A percentile compares a stretch with the other conserved stretches of the same genome.
Evolutionary conservation across 2,113 vertebrate genomes (phyloP).

Genomic region (Pithys albifrons): DNA sequence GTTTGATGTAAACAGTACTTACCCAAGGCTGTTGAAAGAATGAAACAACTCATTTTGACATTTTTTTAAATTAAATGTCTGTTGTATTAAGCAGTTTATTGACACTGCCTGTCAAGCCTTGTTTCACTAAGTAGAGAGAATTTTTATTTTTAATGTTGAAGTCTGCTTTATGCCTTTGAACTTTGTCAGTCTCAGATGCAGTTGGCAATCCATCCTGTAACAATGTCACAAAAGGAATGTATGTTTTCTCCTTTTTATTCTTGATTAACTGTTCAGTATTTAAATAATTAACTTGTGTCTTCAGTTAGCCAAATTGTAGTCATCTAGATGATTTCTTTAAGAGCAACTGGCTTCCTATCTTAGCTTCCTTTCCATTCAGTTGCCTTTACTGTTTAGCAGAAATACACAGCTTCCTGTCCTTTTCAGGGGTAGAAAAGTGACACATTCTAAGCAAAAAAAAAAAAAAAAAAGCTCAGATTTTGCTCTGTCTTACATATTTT

Average conservation of each 20-base stretch:
- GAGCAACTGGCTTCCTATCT: neutral
- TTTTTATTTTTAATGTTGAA: neutral
- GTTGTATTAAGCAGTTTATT: neutral
- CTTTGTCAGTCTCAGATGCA: neutral
- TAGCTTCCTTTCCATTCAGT: neutral
- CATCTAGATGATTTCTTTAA: neutral
- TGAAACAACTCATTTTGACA: neutral
- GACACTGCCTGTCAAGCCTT: neutral
- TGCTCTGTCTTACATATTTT: neutral
- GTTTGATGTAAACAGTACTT: neutral
- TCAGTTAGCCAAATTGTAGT: neutral
- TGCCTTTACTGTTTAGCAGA: neutral
- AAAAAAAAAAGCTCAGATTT: neutral
- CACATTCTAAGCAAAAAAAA: neutral
- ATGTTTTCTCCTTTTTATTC: neutral
- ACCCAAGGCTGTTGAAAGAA: neutral
- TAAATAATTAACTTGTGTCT: neutral
- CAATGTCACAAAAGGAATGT: neutral
- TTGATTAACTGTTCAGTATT: neutral
- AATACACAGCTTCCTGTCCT: neutral
- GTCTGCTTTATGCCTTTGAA: neutral
- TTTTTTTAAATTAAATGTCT: neutral
- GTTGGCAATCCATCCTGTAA: neutral
- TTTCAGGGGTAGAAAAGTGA: neutral
- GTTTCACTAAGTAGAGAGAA: neutral